Evolutionary conservation across 2,797 vertebrate genomes (phyloP), one percentile per base, ranked within the genome.

Genomic region (Avahi laniger): DNA sequence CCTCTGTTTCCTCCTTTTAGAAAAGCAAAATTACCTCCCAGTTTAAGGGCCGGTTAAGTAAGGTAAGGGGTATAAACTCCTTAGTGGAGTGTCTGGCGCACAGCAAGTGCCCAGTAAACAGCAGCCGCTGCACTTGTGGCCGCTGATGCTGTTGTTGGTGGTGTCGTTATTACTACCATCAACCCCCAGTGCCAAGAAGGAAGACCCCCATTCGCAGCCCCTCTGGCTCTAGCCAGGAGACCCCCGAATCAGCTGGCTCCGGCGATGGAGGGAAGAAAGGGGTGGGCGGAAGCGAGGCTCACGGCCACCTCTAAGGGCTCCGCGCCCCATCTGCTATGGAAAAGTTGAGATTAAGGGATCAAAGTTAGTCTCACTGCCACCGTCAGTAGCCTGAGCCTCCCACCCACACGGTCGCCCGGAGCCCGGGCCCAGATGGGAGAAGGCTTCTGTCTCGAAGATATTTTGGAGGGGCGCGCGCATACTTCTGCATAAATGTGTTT

Each of bases 401-500:
- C 76, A 48, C 96, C 97, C 95, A 76, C 91, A 4, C 86, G 11
- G 96, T 87, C 95, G n/a, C 93, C 80, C 38, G 0, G 57, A 97
- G 91, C 89, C 9, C 9, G 18, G 92, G 96, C 95, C 97, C 97
- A 98, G 97, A 98, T 97, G 97, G 97, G 89, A 89, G 80, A 80
- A 83, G 76, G 94, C 97, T 97, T 96, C 96, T 97, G 95, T 97
- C 93, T 97, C 48, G 1, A 30, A 75, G 86, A 70, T 86, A 94
- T 95, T 94, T 97, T 96, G 93, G 97, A 96, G 96, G 95, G 94
- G 87, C 4, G 26, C 63, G 18, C 0, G 91, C 97, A 96, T 95
- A 95, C 94, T 95, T 97, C 97, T 97, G 97, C 97, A 97, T 97
- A 96, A 93, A 97, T 96, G 94, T 94, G 90, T 97, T 93, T 96